These are phyloP conservation scores for Eunapius fragilis DNA, from an alignment of 37 sponge, comb jelly and placozoan genomes.

Conservation along the genomic window DNA sequence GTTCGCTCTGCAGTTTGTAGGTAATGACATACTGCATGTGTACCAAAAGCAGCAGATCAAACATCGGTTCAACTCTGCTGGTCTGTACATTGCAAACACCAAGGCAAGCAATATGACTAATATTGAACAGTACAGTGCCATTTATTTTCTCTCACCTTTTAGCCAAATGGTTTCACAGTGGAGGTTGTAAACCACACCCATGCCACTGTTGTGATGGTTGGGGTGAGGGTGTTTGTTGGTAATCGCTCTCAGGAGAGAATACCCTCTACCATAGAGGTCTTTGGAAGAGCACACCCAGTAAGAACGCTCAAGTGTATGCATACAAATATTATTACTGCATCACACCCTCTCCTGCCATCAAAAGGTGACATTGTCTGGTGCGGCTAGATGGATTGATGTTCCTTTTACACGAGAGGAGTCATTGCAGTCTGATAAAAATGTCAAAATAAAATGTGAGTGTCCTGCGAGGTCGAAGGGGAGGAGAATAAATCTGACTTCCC, in stretches of 20 bases:
- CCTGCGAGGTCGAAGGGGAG: too few species aligned
- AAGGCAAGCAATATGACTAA: constrained; percentile 12
- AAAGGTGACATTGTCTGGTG: constrained; percentile 1
- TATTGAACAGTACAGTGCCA: too few species aligned
- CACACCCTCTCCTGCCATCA: background rate
- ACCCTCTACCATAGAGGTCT: constrained; percentile 82
- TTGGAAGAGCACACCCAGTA: constrained; percentile 49
- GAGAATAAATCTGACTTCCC: too few species aligned
- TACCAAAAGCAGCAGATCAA: constrained; percentile 84
- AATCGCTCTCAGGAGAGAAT: constrained; percentile 59
- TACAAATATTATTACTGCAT: too few species aligned
- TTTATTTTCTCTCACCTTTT: background rate
- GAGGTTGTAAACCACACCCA: constrained; percentile 70
- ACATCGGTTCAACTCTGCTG: constrained; percentile 54
- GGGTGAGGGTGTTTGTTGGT: constrained; percentile 75
- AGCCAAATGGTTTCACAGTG: constrained; percentile 76
- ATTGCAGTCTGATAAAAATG: constrained; percentile 65
- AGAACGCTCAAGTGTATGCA: too few species aligned
- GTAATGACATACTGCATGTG: constrained; percentile 86
- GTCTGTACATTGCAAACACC: constrained; percentile 82
- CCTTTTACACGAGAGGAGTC: constrained; percentile 88
- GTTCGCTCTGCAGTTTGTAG: constrained; percentile 89
- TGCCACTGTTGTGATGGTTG: constrained; percentile 63
- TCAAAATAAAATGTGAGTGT: constrained; percentile 77
- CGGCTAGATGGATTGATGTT: constrained; percentile 81